Evolutionary conservation across 2,113 vertebrate species (phyloP), one percentile per base, ranked within the genome.

Genomic region (Caranx melampygus): DNA sequence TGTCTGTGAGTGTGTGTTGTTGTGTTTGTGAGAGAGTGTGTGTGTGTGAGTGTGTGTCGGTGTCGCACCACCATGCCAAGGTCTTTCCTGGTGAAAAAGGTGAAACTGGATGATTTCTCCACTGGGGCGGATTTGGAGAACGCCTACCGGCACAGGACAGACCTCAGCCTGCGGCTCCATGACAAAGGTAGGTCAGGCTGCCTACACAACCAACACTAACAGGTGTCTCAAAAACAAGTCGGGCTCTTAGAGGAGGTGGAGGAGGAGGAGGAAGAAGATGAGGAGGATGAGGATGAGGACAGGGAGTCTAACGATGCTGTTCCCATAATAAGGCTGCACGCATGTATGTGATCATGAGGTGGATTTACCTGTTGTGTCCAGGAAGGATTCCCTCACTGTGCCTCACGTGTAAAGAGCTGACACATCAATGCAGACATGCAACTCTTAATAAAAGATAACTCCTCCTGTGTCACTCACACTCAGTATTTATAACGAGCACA

Each of bases 61-160:
- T 82, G 84, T 81, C 84, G 83, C 90, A 86, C 86, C 92, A 94
- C 85, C 92, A 98, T 98, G 97, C 97, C 97, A 94, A 97, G 97
- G 93, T 98, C 97, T 88, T 98, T 98, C 93, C 94, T 98, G 95
- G 97, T 98, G 82, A 98, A 98, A 94, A 98, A 98, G 96, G 96
- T 98, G 92, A 98, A 98, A 94, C 91, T 97, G 75, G 97, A 97
- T 95, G 96, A 96, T 89, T 98, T 97, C 93, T 95, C 96, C 83
- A 95, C 95, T 31, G 90, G 75, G 77, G 91, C 95, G 59, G 96
- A 97, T 86, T 83, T 97, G 81, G 97, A 96, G 84, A 95, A 91
- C 91, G 94, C 93, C 62, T 97, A 98, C 92, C 95, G 96, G 75
- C 92, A 96, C 92, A 93, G 97, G 84, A 86, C 94, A 60, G 95